These are phyloP conservation scores for Sphaerophoria taeniata DNA, from an alignment of 2,888 invertebrate species.

Conservation along the genomic window DNA sequence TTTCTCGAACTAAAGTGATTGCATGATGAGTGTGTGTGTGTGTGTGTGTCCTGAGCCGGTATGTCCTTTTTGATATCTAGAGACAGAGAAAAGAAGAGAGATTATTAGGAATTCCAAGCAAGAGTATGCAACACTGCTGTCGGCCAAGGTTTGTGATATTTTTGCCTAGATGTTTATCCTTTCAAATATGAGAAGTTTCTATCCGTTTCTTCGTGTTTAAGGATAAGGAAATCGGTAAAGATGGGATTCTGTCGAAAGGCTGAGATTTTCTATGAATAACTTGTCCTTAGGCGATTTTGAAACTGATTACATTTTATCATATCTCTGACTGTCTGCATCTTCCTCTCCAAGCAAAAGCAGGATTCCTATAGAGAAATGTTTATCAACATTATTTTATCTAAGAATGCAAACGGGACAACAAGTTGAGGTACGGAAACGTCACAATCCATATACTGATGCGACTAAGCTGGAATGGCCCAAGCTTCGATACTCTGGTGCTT, in stretches of 20 bases:
- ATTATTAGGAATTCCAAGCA: background rate
- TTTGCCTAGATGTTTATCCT: too few relatives aligned
- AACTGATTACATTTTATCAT: constrained; percentile 72
- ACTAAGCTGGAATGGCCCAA: too few relatives aligned
- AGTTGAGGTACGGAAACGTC: too few relatives aligned
- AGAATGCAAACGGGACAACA: too few relatives aligned
- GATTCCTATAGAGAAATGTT: too few relatives aligned
- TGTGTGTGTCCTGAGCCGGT: background rate
- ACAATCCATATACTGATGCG: too few relatives aligned
- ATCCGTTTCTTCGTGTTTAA: too few relatives aligned
- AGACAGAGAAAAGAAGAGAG: background rate
- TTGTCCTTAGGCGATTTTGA: constrained; percentile 70
- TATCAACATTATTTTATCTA: too few relatives aligned
- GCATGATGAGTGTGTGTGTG: background rate
- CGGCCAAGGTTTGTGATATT: constrained; percentile 36
- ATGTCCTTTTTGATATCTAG: constrained; percentile 42
- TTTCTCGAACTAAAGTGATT: background rate
- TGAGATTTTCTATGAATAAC: constrained; percentile 73
- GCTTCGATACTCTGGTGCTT: too few relatives aligned
- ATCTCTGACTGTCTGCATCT: constrained; percentile 24
- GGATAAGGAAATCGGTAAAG: background rate
- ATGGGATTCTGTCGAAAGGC: constrained; percentile 39
- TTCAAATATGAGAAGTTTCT: too few relatives aligned
- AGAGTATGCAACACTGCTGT: constrained; percentile 54
- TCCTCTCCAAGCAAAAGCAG: constrained; percentile 21